A percentile compares a stretch with the other conserved stretches of the same genome.
phyloP scores from a whole-genome alignment of 2,797 vertebrate species.

The Sebastes nivosus region DNA sequence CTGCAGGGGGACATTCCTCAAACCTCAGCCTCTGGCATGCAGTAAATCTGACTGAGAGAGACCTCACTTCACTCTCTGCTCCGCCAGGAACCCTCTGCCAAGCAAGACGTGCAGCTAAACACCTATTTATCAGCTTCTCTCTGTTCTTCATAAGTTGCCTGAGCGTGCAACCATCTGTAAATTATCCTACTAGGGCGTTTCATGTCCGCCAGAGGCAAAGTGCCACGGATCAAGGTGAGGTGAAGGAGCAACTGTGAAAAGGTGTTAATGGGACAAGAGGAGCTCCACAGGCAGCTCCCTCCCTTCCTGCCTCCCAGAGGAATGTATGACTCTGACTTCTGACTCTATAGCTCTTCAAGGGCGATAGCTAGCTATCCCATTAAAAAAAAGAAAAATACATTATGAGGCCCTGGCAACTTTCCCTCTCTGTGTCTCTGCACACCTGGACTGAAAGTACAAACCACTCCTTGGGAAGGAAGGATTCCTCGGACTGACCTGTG shows the following conservation, averaged over 20 bases:
- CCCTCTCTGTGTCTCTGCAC: constrained; percentile 52
- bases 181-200: constrained; percentile 7
- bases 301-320: constrained; percentile 60
- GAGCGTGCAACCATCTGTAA: background rate
- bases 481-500: constrained; percentile 40
- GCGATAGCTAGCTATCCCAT: constrained; percentile 33
- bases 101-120: constrained; percentile 27
- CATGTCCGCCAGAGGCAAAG: constrained; percentile 22
- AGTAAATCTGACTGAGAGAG: constrained; percentile 72
- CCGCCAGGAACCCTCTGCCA: constrained; percentile 44
- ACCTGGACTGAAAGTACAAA: constrained; percentile 70
- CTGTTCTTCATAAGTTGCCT: background rate
- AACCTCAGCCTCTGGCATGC: constrained; percentile 71
- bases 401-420: constrained; percentile 60
- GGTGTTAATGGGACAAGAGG: constrained; percentile 64
- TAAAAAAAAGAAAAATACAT: constrained; percentile 22
- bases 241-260: constrained; percentile 52
- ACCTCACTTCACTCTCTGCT: constrained; percentile 25
- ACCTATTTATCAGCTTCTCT: constrained; percentile 40
- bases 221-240: constrained; percentile 36
- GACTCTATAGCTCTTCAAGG: constrained; percentile 27
- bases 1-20: constrained; percentile 78
- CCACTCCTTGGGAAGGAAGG: constrained; percentile 27
- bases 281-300: constrained; percentile 37
- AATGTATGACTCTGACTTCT: constrained; percentile 55